Conservation (phyloP, 2,797 vertebrate species). For the Acomys russatus region DNA sequence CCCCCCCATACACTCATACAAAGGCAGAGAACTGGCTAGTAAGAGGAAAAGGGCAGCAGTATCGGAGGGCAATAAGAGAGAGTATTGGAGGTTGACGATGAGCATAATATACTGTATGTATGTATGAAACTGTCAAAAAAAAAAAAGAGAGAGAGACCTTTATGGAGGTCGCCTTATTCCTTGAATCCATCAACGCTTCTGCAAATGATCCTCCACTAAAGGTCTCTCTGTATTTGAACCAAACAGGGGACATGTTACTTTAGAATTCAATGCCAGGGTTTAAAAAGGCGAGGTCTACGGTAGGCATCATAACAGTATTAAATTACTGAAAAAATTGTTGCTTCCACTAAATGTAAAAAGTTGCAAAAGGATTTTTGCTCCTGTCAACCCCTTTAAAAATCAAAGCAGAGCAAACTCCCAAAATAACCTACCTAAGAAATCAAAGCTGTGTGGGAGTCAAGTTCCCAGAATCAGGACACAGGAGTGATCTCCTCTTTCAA, state of each 20-base stretch:
- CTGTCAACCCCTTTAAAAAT: neutral
- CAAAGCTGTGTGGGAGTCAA: neutral
- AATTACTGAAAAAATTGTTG: neutral
- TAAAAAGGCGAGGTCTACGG: neutral
- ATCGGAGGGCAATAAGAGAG: neutral
- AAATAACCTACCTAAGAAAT: neutral
- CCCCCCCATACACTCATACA: neutral
- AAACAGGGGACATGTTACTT: neutral
- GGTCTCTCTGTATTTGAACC: slow-evolving; percentile 34
- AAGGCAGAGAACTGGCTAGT: neutral
- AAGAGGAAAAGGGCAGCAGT: neutral
- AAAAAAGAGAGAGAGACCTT: neutral
- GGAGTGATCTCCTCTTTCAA: slow-evolving; percentile 9
- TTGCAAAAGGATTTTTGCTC: slow-evolving; percentile 40
- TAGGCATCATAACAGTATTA: neutral
- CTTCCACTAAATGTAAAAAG: slow-evolving; percentile 21
- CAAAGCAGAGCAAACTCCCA: neutral
- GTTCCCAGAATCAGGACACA: neutral
- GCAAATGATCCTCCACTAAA: neutral
- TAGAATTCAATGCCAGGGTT: neutral
- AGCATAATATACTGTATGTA: neutral
- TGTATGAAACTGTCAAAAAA: neutral
- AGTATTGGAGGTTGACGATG: neutral
- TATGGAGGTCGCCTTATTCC: neutral
- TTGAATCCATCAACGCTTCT: neutral